Base-by-base conservation (phyloP, 2,888 invertebrate genomes). In the Stictocephala bisonia region DNA sequence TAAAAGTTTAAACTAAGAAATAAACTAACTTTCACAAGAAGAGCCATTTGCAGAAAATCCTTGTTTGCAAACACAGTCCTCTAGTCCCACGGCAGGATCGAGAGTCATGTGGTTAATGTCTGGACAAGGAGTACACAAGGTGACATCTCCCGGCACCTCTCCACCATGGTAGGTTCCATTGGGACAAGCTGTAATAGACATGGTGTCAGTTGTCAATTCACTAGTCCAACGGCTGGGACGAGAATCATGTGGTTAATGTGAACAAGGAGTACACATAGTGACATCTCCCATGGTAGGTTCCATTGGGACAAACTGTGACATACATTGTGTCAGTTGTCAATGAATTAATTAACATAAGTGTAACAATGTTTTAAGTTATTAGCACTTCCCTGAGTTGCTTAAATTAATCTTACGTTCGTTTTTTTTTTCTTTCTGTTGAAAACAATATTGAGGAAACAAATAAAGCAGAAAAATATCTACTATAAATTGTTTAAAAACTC, bases 291-390 rank as follows among this genome's bases (percentile, higher is more conserved):
- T 86, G 85, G 79, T 88, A 91, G 0, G 89, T 90, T 22, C 90
- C 89, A 60, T 86, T 85, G 0, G 89, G 89, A 81, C 91, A 91
- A 2, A 88, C 91, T 91, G 80, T n/a, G n/a, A n/a, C n/a, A n/a
- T n/a, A n/a, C n/a, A n/a, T n/a, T n/a, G n/a, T n/a, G n/a, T n/a
- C n/a, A n/a, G n/a, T n/a, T n/a, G n/a, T n/a, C n/a, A n/a, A n/a
- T n/a, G n/a, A n/a, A n/a, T n/a, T n/a, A n/a, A n/a, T n/a, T n/a
- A n/a, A n/a, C n/a, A n/a, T n/a, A n/a, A n/a, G n/a, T n/a, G n/a
- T n/a, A n/a, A n/a, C n/a, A n/a, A n/a, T n/a, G n/a, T n/a, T n/a
- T n/a, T n/a, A n/a, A n/a, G n/a, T n/a, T n/a, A n/a, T n/a, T n/a
- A n/a, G n/a, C n/a, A n/a, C n/a, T n/a, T n/a, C n/a, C n/a, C n/a